Evolutionary conservation across 2,888 invertebrate genomes (phyloP).

Genomic region (Cerastis rubricosa): DNA sequence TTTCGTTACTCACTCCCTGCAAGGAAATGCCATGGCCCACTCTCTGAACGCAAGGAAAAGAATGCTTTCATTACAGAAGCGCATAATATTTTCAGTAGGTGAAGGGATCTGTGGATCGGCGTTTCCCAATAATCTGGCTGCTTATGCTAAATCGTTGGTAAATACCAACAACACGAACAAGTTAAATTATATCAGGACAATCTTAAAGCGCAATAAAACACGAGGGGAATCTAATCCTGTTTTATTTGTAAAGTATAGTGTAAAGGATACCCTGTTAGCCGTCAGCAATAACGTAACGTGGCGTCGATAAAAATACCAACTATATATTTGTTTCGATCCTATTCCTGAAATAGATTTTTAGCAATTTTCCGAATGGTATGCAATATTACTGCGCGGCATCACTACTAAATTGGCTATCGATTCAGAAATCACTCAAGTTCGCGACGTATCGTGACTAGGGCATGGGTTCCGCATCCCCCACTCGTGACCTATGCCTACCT

Average conservation of each 20-base stretch:
- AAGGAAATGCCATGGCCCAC: neutral
- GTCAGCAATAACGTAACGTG: neutral
- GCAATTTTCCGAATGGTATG: neutral
- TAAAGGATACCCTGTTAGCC: neutral
- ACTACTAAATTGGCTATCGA: neutral
- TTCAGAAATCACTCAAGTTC: neutral
- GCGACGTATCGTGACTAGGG: neutral
- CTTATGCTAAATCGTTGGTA: neutral
- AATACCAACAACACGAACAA: neutral
- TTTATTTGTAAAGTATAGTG: neutral
- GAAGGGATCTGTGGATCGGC: neutral
- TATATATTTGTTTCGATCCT: neutral
- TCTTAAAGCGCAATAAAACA: neutral
- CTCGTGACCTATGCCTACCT: neutral
- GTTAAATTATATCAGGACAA: neutral
- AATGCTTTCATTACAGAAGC: neutral
- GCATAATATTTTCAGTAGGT: neutral
- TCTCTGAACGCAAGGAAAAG: neutral
- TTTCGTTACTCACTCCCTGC: neutral
- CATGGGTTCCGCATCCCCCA: no score
- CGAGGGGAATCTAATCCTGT: neutral
- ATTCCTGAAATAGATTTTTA: neutral
- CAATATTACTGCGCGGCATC: neutral
- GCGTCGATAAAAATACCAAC: no score
- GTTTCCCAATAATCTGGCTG: neutral